Percentiles rank a stretch among this genome's conserved stretches.
These are phyloP conservation scores for Lutjanus campechanus DNA, from an alignment of 2,797 vertebrate genomes.

Conservation along the genomic window DNA sequence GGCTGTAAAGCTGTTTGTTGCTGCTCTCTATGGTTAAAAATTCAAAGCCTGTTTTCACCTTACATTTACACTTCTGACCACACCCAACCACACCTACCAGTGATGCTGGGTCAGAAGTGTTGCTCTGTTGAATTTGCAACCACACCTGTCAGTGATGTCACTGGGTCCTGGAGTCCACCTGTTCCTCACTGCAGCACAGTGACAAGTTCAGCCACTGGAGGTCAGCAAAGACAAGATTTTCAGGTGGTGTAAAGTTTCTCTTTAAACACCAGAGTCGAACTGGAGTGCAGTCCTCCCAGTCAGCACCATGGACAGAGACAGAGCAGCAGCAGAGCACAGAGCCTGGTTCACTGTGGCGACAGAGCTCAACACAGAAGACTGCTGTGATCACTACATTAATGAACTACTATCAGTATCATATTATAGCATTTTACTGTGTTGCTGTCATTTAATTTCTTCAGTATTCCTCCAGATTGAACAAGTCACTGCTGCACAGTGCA, in stretches of 20 bases:
- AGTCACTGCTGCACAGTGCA: background rate
- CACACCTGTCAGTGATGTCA: background rate
- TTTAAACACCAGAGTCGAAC: background rate
- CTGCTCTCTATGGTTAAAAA: no score
- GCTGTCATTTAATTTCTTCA: background rate
- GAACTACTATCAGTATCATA: background rate
- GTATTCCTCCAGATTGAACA: background rate
- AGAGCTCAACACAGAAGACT: background rate
- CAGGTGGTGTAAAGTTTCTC: background rate
- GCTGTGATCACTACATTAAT: background rate
- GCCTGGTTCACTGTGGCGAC: background rate
- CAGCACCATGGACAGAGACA: conserved; percentile 37
- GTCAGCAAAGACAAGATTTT: background rate
- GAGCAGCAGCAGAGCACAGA: conserved; percentile 25
- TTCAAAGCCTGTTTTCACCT: no score
- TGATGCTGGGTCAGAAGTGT: background rate
- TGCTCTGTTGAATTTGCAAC: background rate
- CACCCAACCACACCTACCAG: no score
- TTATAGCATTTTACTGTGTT: background rate
- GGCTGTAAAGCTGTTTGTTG: no score
- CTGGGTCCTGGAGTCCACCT: background rate
- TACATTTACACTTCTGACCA: no score
- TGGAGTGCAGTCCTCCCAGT: conserved; percentile 3
- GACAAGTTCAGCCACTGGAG: background rate
- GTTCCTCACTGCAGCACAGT: background rate